Base-by-base conservation (phyloP, 2,113 vertebrate species). In the Rhinolophus sinicus region DNA sequence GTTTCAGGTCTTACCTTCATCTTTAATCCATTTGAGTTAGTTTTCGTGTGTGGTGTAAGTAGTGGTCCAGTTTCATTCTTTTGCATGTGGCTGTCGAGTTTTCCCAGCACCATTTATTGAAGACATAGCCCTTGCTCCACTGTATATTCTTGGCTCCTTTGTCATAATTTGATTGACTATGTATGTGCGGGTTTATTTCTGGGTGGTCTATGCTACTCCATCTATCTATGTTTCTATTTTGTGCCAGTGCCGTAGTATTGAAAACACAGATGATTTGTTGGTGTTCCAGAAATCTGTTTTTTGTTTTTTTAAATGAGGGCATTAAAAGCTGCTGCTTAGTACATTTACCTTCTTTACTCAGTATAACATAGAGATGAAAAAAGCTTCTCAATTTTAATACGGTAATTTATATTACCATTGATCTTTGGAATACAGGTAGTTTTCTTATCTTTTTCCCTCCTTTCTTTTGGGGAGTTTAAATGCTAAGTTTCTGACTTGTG, bases 401-500 rank as follows among this genome's bases (percentile, higher is more conserved):
- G 38, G 22, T 8, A 84, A 44, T 91, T 84, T 83, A 33, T 91
- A 72, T 95, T 47, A 90, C 3, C 18, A 60, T 78, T 84, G 44
- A 21, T 92, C 19, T 93, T 91, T 77, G 21, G 35, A 94, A 83
- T 92, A 87, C 24, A 72, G 40, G 14, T 62, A 38, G 40, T 73
- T 92, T 83, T 62, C 33, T n/a, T 91, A 50, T n/a, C 22, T 50
- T 12, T 4, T 21, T 10, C 10, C 5, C 8, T 2, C 44, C 26
- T 60, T 87, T 64, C 30, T 76, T 70, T 62, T 30, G 92, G 24
- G 38, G 18, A 88, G 7, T 77, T 78, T 85, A 90, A 93, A 78
- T 80, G 24, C 16, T 60, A 93, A 90, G 33, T 83, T 83, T 92
- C 10, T 64, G 69, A 92, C 21, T 33, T 96, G 62, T 78, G n/a